These are phyloP conservation scores for Promerops cafer DNA, from an alignment of 2,113 vertebrate genomes.

Conservation along the genomic window DNA sequence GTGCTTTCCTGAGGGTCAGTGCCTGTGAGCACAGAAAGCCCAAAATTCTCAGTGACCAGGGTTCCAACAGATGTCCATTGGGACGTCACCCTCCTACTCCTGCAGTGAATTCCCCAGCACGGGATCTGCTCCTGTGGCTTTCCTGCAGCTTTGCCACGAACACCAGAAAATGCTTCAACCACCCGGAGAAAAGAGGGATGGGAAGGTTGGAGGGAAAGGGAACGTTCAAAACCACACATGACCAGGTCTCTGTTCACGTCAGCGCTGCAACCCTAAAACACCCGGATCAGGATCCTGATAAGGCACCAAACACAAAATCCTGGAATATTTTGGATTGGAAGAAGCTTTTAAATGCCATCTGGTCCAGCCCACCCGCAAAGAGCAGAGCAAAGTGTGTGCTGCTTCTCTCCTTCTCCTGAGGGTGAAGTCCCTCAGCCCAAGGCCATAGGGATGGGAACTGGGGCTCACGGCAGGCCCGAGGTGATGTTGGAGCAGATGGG, in stretches of 20 bases:
- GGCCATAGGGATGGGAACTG: background rate
- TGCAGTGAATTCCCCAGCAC: too few species aligned
- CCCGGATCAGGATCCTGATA: background rate
- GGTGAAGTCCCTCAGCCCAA: background rate
- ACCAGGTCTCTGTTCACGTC: background rate
- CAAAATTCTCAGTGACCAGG: too few species aligned
- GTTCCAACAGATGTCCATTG: too few species aligned
- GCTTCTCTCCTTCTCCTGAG: background rate
- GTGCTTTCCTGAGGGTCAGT: too few species aligned
- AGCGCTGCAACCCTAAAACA: background rate
- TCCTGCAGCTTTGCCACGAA: background rate
- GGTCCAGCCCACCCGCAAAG: background rate
- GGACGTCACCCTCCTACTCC: background rate
- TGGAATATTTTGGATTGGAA: too few species aligned
- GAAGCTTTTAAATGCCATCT: background rate
- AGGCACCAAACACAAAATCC: background rate
- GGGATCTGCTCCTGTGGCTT: background rate
- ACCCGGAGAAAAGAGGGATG: accelerated
- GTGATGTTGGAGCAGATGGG: background rate
- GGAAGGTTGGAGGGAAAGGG: background rate
- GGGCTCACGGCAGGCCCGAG: background rate
- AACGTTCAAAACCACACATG: accelerated
- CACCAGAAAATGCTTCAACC: accelerated
- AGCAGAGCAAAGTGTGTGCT: accelerated
- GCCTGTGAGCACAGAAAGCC: too few species aligned